Base-by-base conservation (phyloP, 30 jellyfish, hydroid and myxozoan genomes). In the Aurelia sp. region DNA sequence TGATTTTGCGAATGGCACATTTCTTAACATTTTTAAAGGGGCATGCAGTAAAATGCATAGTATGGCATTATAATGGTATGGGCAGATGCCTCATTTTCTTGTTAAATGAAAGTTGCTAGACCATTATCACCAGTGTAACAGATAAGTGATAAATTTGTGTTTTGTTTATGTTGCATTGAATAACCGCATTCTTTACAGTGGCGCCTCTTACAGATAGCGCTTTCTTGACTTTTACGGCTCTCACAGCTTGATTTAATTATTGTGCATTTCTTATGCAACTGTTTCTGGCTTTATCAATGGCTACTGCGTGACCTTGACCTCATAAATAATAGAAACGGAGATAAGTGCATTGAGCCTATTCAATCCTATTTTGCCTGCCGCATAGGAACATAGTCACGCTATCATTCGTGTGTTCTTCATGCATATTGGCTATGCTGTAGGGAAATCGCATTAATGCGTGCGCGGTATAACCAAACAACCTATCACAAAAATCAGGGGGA, bases 231-330 rank as follows among this genome's bases (percentile, higher is more conserved):
- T 40, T 76, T 57, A 57, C 86, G 73, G 76, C 30, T 62, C 47
- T 21, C 86, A 6, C 77, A 76, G 60, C 86, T 17, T 40, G 86
- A 76, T 21, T 41, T 19, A 37, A 41, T 61, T 76, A 30, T 60
- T 62, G 21, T 76, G 91, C 72, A 70, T 60, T 58, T 68, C 64
- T 69, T 68, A 40, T 62, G 91, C 85, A 40, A 82, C 91, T 70
- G 91, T 82, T 82, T 82, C 91, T 82, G 91, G 91, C 50, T 82
- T 82, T 82, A 82, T 82, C 91, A 70, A 51, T 57, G 51, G 79
- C 85, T 53, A 8, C 72, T 64, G 11, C 48, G 71, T 82, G 81
- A 82, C 91, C 91, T 82, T 82, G 73, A 82, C 91, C 91, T 70
- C 62, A 48, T 52, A 53, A 63, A 82, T 74, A 82, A 82, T 82